Percentiles rank a stretch among this genome's conserved stretches.
Evolutionary conservation across 1,140 invertebrate genomes (phyloP).

Genomic region (Cyclina sinensis): DNA sequence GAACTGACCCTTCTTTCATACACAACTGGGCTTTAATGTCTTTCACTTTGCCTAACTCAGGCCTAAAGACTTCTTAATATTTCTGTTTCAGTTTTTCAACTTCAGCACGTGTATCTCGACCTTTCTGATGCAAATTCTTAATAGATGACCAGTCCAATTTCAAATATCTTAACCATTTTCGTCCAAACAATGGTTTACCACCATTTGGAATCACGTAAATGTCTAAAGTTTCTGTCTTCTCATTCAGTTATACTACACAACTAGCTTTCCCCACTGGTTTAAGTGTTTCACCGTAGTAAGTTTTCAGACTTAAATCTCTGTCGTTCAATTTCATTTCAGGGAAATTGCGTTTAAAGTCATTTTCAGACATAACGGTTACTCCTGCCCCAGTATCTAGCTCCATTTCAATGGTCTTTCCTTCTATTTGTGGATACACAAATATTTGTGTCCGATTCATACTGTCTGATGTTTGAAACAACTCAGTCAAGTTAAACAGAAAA

Average conservation of each 20-base stretch:
- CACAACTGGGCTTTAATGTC: constrained; percentile 48
- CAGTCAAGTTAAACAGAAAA: neutral
- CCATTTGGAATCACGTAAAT: constrained; percentile 41
- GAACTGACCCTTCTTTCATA: constrained; percentile 45
- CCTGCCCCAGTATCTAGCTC: constrained; percentile 65
- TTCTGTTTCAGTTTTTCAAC: neutral
- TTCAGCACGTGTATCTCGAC: neutral
- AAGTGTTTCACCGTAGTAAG: constrained; percentile 58
- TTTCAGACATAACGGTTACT: constrained; percentile 39
- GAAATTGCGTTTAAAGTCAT: constrained; percentile 13
- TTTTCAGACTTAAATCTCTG: constrained; percentile 18
- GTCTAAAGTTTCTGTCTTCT: constrained; percentile 9
- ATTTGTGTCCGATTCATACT: neutral
- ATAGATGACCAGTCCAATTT: constrained; percentile 29
- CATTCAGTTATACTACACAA: constrained; percentile 41
- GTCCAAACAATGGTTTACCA: constrained; percentile 52
- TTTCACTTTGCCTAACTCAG: constrained; percentile 46
- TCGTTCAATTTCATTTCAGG: neutral
- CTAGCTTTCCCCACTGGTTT: neutral
- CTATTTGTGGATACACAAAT: neutral
- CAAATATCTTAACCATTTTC: constrained; percentile 54
- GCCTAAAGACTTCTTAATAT: neutral
- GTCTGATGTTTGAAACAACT: neutral
- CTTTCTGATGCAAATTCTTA: neutral
- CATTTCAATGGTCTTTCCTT: constrained; percentile 41